Evolutionary conservation across 2,888 invertebrate species (phyloP).

Genomic region (Nomada fabriciana): DNA sequence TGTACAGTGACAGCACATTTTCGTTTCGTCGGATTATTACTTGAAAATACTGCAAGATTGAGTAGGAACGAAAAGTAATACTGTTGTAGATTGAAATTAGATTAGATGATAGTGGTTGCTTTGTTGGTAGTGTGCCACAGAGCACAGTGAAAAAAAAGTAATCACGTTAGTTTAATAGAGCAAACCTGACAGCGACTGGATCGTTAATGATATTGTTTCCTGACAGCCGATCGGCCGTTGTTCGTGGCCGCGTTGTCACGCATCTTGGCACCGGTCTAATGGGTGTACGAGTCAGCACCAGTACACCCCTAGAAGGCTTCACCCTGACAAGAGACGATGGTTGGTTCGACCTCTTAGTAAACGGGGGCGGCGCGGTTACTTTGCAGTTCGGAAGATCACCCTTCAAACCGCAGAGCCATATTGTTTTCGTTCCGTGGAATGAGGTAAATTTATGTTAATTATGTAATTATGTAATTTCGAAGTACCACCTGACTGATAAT

Average conservation of each 20-base stretch:
- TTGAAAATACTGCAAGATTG: conserved; percentile 24
- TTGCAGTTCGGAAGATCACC: conserved; percentile 97
- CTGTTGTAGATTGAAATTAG: conserved; percentile 74
- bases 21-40: conserved; percentile 23
- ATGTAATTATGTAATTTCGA: too few species aligned
- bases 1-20: conserved; percentile 45
- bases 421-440: conserved; percentile 98
- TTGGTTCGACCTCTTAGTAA: conserved; percentile 99
- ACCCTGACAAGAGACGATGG: conserved; percentile 96
- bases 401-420: conserved; percentile 94
- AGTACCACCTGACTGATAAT: background rate
- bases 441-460: conserved; percentile 86
- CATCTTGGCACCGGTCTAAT: conserved; percentile 96
- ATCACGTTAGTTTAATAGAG: conserved; percentile 57
- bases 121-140: conserved; percentile 70
- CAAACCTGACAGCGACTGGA: conserved; percentile 15
- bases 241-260: conserved; percentile 97
- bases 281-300: conserved; percentile 97
- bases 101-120: conserved; percentile 68
- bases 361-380: conserved; percentile 99
- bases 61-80: conserved; percentile 55
- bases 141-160: conserved; percentile 60
- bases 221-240: conserved; percentile 97
- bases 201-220: conserved; percentile 70
- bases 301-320: conserved; percentile 97